Evolutionary conservation across 1,140 invertebrate species (phyloP).

Genomic region (Drosophila sturtevanti): DNA sequence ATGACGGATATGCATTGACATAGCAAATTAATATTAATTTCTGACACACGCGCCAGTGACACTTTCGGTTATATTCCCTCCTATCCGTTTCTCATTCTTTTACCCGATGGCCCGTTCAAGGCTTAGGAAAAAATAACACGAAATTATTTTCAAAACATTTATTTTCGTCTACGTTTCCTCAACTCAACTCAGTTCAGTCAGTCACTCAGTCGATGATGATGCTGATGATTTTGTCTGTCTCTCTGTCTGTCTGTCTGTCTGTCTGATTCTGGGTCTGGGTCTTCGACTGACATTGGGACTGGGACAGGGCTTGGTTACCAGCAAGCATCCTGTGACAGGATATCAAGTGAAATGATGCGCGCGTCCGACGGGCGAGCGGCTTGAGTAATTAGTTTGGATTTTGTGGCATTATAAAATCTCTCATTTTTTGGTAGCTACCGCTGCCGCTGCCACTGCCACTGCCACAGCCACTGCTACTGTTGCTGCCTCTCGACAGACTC

Average conservation of each 20-base stretch:
- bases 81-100: conserved; percentile 2
- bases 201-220: conserved; percentile 20
- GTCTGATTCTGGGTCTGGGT: conserved; percentile 8
- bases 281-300: conserved; percentile 13
- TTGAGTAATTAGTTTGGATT: conserved; percentile 82
- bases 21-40: conserved; percentile 83
- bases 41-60: conserved; percentile 78
- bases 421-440: conserved; percentile 42
- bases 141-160: conserved; percentile 79
- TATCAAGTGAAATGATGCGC: conserved; percentile 81
- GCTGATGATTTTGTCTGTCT: conserved; percentile 55
- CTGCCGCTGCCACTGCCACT: not conserved
- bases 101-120: not conserved
- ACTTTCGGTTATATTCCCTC: conserved; percentile 33
- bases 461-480: not conserved
- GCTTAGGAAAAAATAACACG: conserved; percentile 63
- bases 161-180: conserved; percentile 60
- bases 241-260: conserved; percentile 45
- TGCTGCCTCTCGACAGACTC: conserved; percentile 43
- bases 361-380: conserved; percentile 63
- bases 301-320: conserved; percentile 42
- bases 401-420: conserved; percentile 80
- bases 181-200: conserved; percentile 4
- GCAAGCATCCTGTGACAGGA: conserved; percentile 78
- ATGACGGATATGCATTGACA: conserved; percentile 81